phyloP scores from a whole-genome alignment of 2,797 vertebrate species.

The Tauraco hartlaubi region DNA sequence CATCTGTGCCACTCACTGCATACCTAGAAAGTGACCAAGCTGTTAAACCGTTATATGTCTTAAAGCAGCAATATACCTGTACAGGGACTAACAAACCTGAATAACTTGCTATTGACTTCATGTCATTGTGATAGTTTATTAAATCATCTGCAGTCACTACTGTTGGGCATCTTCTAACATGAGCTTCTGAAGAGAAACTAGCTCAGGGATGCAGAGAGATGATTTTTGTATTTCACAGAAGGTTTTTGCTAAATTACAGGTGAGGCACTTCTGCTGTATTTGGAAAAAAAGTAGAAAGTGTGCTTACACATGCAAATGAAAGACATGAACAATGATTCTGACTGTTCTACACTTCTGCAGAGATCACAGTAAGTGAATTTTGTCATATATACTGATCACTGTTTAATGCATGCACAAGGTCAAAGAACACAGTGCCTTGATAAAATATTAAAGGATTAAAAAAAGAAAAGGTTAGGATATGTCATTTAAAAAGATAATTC shows the following conservation, averaged over 20 bases:
- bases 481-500: not conserved
- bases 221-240: not conserved
- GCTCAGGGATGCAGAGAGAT: not conserved
- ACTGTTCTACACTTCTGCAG: not conserved
- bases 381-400: not conserved
- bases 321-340: not conserved
- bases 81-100: not conserved
- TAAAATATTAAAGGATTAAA: not conserved
- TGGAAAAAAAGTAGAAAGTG: not conserved
- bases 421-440: not conserved
- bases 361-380: not conserved
- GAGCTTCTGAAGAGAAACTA: not conserved
- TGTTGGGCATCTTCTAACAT: not conserved
- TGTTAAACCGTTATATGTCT: not conserved
- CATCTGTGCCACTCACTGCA: not conserved
- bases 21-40: not conserved
- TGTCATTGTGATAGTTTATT: not conserved
- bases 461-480: not conserved
- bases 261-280: not conserved
- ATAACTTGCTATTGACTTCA: not conserved
- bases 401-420: not conserved
- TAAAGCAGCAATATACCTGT: not conserved
- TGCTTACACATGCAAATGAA: not conserved
- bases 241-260: not conserved
- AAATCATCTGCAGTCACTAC: not conserved